Evolutionary conservation across 1,140 invertebrate genomes (phyloP), one percentile per base, ranked within the genome.

Genomic region (Aphelinus certus): DNA sequence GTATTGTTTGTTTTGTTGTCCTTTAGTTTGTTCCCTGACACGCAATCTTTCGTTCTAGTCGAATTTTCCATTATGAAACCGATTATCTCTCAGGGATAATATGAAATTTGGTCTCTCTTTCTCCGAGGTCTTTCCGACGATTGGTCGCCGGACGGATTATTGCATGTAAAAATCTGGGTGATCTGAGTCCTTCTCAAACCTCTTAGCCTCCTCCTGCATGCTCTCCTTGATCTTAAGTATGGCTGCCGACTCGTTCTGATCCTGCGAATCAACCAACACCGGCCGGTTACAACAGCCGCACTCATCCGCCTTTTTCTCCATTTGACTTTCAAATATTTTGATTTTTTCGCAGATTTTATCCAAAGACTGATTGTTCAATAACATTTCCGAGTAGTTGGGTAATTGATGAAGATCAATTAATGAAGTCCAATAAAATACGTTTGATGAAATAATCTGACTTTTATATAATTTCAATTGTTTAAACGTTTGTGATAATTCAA

Each of bases 211-310:
- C 90, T 99, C 97, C 90, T 98, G 97, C 97, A 99, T 98, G 91
- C 96, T 98, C 90, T 98, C 97, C 92, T 99, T 99, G 88, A 99
- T 98, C 92, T 99, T 99, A 89, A 98, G 92, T 89, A 99, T 99
- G 90, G 97, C 97, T 85, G 96, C 97, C 82, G 96, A 98, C 92
- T 99, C 97, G 84, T 94, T 98, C 92, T 98, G 97, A 91, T 98
- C 95, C 93, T 95, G 94, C 87, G 91, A 92, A 90, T 87, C 90
- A 91, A 90, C 89, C 89, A 90, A 90, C 88, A 89, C 83, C 81
- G 84, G 85, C 83, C 85, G 83, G 84, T 88, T 88, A 88, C 83
- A 88, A 85, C 79, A 81, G 68, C 74, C 74, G 63, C 70, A 62
- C 57, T 73, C 56, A 9, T 53, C n/a, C 64, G 43, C 63, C 26